Percentiles rank a stretch among this genome's conserved stretches.
Evolutionary conservation across 2,797 vertebrate genomes (phyloP).

Genomic region (Peromyscus melanophrys): DNA sequence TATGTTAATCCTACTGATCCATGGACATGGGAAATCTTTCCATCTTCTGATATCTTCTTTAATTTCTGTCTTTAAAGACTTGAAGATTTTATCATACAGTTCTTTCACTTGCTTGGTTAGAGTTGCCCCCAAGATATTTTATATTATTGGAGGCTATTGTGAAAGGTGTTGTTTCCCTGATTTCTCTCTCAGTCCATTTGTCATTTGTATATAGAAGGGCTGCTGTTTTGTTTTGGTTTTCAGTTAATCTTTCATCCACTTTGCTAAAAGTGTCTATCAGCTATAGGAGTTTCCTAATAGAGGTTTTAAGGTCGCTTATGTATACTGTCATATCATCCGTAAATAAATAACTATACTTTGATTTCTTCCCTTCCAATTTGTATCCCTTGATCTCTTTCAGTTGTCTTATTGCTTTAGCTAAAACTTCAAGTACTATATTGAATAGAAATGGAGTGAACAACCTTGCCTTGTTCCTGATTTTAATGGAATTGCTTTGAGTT

Average conservation of each 20-base stretch:
- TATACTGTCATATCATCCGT: neutral
- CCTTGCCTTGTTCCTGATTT: neutral
- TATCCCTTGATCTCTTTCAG: neutral
- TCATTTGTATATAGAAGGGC: neutral
- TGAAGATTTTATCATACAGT: neutral
- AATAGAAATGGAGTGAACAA: neutral
- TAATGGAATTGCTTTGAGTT: neutral
- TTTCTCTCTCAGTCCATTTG: neutral
- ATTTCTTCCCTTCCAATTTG: neutral
- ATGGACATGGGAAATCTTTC: neutral
- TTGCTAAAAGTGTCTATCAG: neutral
- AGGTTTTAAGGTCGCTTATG: neutral
- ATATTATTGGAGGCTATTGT: neutral
- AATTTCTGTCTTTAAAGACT: neutral
- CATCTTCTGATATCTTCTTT: neutral
- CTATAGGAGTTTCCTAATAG: neutral
- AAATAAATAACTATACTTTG: neutral
- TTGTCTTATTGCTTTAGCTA: neutral
- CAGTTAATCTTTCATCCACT: neutral
- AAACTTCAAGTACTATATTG: neutral
- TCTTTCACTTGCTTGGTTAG: neutral
- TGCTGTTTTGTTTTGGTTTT: neutral
- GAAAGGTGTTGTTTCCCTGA: neutral
- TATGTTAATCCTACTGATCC: neutral
- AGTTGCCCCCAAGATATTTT: neutral